A percentile compares a stretch with the other conserved stretches of the same genome.
phyloP scores from a whole-genome alignment of 30 jellyfish, hydroid and myxozoan species.

The Turritopsis rubra region DNA sequence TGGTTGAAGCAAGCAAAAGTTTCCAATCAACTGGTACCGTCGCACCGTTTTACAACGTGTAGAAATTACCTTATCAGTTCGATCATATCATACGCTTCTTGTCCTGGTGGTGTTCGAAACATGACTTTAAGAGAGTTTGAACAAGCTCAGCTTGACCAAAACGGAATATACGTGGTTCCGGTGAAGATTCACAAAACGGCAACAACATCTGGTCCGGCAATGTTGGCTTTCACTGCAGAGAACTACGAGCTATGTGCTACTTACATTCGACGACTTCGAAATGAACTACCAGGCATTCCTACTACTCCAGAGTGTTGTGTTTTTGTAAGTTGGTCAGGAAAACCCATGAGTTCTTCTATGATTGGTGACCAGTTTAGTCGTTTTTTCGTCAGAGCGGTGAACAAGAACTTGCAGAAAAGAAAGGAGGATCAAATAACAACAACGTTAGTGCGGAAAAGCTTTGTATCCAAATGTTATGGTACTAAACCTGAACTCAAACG shows the following conservation, averaged over 20 bases:
- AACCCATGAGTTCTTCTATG: neutral
- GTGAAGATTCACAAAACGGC: constrained; percentile 13
- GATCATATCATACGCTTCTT: neutral
- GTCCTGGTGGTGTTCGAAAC: neutral
- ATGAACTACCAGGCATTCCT: neutral
- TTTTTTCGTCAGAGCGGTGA: neutral
- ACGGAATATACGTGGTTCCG: neutral
- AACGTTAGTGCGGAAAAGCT: neutral
- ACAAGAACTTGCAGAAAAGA: neutral
- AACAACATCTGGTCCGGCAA: neutral
- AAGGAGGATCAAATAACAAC: neutral
- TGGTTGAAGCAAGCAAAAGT: neutral
- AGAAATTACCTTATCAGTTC: neutral
- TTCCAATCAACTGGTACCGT: neutral
- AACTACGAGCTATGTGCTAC: neutral
- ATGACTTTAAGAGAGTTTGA: neutral
- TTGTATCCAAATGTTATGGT: neutral
- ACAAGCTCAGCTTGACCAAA: neutral
- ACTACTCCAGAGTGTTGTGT: neutral
- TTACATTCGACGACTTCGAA: neutral
- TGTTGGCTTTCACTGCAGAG: neutral
- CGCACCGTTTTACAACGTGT: neutral
- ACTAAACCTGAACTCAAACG: neutral
- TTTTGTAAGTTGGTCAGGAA: constrained; percentile 5
- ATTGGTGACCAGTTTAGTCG: constrained; percentile 7